Evolutionary conservation across 2,888 invertebrate genomes (phyloP).

Genomic region (Drosophila barbarae): DNA sequence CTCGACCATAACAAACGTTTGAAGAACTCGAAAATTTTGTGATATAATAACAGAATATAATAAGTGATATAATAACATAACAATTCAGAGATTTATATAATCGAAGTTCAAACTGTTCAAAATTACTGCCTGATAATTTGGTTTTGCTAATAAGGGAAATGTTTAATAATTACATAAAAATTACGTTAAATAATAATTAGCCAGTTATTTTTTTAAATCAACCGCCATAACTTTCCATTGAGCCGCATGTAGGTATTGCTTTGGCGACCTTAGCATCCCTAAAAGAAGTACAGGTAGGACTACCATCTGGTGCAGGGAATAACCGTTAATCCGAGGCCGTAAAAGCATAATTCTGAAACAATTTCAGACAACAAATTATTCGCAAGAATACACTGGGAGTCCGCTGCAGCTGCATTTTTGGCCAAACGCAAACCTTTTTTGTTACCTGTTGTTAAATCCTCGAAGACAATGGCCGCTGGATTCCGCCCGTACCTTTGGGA

Average conservation of each 20-base stretch:
- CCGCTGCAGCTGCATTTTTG: constrained; percentile 27
- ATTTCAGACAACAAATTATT: constrained; percentile 9
- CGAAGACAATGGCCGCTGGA: constrained; percentile 30
- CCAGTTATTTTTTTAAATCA: not conserved
- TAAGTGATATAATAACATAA: too few species aligned
- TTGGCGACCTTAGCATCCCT: constrained; percentile 21
- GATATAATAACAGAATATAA: too few species aligned
- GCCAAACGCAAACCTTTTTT: constrained; percentile 15
- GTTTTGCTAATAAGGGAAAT: too few species aligned
- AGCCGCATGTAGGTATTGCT: not conserved
- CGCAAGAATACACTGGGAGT: constrained; percentile 14
- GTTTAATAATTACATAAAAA: too few species aligned
- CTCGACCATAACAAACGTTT: too few species aligned
- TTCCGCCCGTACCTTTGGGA: constrained; percentile 8
- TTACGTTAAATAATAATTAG: not conserved
- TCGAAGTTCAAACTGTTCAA: too few species aligned
- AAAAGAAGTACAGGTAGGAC: constrained; percentile 17
- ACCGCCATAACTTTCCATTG: not conserved
- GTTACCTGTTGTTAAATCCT: constrained; percentile 29
- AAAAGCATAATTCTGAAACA: constrained; percentile 25
- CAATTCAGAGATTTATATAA: too few species aligned
- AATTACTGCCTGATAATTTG: too few species aligned
- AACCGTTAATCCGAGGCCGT: constrained; percentile 31
- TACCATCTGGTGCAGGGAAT: constrained; percentile 32
- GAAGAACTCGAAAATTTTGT: too few species aligned